Conservation (phyloP, 2,113 vertebrate genomes). For the Ursus arctos region DNA sequence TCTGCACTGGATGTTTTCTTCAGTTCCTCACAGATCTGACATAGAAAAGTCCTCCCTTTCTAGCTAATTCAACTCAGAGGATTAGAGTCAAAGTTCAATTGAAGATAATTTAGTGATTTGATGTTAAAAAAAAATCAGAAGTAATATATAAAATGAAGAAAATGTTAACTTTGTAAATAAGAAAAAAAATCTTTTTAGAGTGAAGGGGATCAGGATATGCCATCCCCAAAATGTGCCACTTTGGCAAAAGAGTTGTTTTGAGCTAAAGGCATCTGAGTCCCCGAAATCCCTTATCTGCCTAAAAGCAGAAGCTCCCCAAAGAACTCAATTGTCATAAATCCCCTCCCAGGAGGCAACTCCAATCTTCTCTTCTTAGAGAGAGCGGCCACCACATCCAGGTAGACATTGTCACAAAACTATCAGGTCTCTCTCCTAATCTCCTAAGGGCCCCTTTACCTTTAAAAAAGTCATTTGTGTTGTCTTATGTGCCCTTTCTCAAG, state of each 20-base stretch:
- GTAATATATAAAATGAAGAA: constrained; percentile 6
- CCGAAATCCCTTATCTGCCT: constrained; percentile 15
- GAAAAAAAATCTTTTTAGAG: not conserved
- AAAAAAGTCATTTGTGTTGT: not conserved
- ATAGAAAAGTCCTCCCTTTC: not conserved
- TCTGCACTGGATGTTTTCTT: not conserved
- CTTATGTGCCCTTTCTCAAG: not conserved
- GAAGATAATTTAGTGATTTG: not conserved
- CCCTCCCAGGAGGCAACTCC: not conserved
- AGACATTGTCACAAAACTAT: not conserved
- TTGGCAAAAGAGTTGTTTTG: not conserved
- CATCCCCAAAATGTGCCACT: not conserved
- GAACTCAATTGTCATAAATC: not conserved
- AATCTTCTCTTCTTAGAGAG: not conserved
- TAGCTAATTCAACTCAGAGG: not conserved
- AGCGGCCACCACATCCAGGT: not conserved
- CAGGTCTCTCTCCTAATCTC: not conserved
- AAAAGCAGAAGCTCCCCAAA: not conserved
- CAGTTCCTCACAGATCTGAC: not conserved
- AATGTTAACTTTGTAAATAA: constrained; percentile 17
- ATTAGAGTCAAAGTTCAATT: constrained; percentile 15
- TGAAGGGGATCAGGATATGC: not conserved
- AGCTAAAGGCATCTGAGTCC: not conserved
- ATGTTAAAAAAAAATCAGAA: constrained; percentile 50
- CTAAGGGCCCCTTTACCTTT: not conserved